A percentile compares a stretch with the other conserved stretches of the same genome.
These are phyloP conservation scores for Trachops cirrhosus DNA, from an alignment of 2,797 vertebrate species.

Conservation along the genomic window DNA sequence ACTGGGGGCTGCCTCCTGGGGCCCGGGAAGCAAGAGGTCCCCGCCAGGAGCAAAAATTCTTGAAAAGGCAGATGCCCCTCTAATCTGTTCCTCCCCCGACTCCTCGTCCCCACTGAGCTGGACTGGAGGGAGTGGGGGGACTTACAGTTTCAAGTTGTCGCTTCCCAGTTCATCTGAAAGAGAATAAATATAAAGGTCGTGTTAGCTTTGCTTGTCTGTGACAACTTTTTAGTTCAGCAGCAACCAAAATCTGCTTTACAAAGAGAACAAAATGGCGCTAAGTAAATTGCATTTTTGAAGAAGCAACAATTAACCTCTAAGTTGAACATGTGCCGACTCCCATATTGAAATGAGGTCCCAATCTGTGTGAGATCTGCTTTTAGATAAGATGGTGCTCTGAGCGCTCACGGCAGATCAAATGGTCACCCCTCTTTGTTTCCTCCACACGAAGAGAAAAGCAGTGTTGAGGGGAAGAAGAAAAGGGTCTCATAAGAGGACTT, in stretches of 20 bases:
- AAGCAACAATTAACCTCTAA: neutral
- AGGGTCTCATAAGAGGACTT: neutral
- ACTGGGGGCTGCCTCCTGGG: neutral
- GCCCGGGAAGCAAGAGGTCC: neutral
- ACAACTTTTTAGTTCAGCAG: neutral
- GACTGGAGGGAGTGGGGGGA: neutral
- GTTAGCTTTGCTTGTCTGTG: neutral
- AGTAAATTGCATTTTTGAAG: neutral
- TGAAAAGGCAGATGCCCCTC: neutral
- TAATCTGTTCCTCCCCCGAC: neutral
- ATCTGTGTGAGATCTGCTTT: neutral
- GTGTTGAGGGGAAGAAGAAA: neutral
- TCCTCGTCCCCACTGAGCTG: constrained; percentile 90
- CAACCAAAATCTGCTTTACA: neutral
- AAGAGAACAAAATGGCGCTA: neutral
- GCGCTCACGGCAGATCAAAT: rapidly evolving
- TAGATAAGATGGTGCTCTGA: neutral
- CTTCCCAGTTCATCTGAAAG: constrained; percentile 82
- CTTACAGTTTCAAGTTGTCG: constrained; percentile 86
- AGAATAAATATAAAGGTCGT: constrained; percentile 64
- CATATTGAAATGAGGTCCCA: neutral
- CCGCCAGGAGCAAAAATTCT: neutral
- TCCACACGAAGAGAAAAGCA: neutral
- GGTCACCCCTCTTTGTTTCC: neutral
- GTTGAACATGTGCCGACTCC: neutral